Evolutionary conservation across 2,113 vertebrate species (phyloP).

Genomic region (Prochilodus magdalenae): DNA sequence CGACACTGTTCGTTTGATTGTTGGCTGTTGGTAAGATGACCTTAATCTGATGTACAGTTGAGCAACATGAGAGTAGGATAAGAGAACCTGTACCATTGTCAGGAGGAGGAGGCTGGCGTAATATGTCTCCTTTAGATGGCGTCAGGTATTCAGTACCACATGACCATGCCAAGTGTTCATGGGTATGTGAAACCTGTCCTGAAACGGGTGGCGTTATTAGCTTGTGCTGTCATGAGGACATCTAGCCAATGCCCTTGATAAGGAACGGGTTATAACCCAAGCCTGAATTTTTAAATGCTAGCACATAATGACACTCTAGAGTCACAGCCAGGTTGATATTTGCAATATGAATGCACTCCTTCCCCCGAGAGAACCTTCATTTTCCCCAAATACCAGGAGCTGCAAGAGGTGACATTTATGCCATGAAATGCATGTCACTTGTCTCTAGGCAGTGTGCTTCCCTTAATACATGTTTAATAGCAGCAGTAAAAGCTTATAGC

Average conservation of each 20-base stretch:
- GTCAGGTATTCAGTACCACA: too few species aligned
- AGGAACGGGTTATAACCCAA: slow-evolving; percentile 20
- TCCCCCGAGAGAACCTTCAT: slow-evolving; percentile 32
- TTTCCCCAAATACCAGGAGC: slow-evolving; percentile 52
- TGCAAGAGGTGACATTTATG: slow-evolving; percentile 57
- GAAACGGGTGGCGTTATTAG: too few species aligned
- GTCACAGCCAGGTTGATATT: slow-evolving; percentile 42
- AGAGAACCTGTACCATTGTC: too few species aligned
- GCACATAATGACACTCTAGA: not conserved
- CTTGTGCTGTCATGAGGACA: not conserved
- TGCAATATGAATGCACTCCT: slow-evolving; percentile 45
- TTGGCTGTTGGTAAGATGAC: too few species aligned
- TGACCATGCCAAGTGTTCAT: too few species aligned
- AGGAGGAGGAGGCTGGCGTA: too few species aligned
- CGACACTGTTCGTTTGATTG: too few species aligned
- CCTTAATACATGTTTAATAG: slow-evolving; percentile 62
- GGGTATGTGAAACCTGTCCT: too few species aligned
- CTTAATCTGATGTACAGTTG: too few species aligned
- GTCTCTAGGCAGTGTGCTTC: slow-evolving; percentile 36
- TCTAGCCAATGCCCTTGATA: slow-evolving; percentile 1
- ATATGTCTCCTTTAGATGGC: too few species aligned
- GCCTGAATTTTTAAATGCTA: not conserved
- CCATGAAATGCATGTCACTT: slow-evolving; percentile 50
- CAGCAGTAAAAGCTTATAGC: slow-evolving; percentile 58
- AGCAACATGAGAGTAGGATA: too few species aligned